These are phyloP conservation scores for Drosophila meridiana DNA, from an alignment of 2,888 invertebrate species.

Conservation along the genomic window DNA sequence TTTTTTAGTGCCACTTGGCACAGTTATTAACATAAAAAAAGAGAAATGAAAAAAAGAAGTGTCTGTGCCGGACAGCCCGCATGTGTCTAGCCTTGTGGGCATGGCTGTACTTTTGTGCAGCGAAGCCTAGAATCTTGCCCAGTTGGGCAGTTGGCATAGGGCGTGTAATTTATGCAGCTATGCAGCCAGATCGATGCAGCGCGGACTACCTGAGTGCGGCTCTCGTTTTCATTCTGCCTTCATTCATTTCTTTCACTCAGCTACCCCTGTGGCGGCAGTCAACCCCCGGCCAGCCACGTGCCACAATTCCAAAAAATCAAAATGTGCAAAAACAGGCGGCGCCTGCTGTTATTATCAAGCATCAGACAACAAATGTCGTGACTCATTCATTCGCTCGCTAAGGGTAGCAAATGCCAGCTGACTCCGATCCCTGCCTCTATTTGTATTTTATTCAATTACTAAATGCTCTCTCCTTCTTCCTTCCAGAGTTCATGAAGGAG, in stretches of 20 bases:
- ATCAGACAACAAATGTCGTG: slow-evolving; percentile 45
- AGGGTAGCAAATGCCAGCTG: slow-evolving; percentile 61
- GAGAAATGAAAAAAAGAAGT: slow-evolving; percentile 22
- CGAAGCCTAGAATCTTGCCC: slow-evolving; percentile 37
- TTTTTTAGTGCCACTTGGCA: slow-evolving; percentile 47
- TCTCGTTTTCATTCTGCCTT: slow-evolving; percentile 2
- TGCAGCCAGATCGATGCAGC: slow-evolving; percentile 34
- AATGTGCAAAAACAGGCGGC: slow-evolving; percentile 80
- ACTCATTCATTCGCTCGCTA: slow-evolving; percentile 25
- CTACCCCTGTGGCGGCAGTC: slow-evolving; percentile 50
- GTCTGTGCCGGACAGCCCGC: slow-evolving; percentile 69
- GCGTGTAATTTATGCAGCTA: slow-evolving; percentile 76
- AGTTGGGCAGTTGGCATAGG: slow-evolving; percentile 30
- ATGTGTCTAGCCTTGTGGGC: slow-evolving; percentile 41
- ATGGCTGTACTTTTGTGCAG: slow-evolving; percentile 53
- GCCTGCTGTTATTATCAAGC: slow-evolving; percentile 60
- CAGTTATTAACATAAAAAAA: slow-evolving; percentile 52
- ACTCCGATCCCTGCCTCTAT: slow-evolving; percentile 47
- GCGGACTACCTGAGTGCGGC: slow-evolving; percentile 42
- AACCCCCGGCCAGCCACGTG: slow-evolving; percentile 68
- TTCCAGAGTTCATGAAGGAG: slow-evolving; percentile 85
- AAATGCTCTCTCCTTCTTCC: slow-evolving; percentile 15
- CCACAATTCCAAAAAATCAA: slow-evolving; percentile 65
- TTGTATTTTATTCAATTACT: slow-evolving; percentile 38
- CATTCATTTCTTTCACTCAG: slow-evolving; percentile 13